Conservation (phyloP, 2,888 invertebrate species). For the Argyresthia albistria region DNA sequence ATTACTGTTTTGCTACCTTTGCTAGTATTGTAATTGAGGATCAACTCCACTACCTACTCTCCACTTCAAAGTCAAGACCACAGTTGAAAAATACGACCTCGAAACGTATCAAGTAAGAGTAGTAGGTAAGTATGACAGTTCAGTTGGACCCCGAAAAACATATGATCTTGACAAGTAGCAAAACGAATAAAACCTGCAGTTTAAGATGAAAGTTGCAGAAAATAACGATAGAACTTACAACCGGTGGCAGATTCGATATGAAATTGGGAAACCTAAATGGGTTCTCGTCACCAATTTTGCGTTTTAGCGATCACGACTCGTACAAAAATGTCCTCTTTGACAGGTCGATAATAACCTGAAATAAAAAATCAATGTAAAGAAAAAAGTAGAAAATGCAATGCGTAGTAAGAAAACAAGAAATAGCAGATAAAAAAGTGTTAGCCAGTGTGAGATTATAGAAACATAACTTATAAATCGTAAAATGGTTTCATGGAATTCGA, state of each 20-base stretch:
- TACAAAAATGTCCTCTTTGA: conserved; percentile 66
- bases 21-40: too few relatives aligned
- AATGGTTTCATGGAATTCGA: too few relatives aligned
- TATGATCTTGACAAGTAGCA: not conserved
- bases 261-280: conserved; percentile 69
- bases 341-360: conserved; percentile 71
- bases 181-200: not conserved
- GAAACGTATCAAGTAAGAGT: not conserved
- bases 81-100: too few relatives aligned
- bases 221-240: conserved; percentile 40
- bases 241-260: conserved; percentile 70
- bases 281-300: conserved; percentile 72
- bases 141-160: not conserved
- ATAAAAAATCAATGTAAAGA: conserved; percentile 62
- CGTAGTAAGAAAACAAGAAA: too few relatives aligned
- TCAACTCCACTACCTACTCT: too few relatives aligned
- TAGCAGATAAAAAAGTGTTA: too few relatives aligned
- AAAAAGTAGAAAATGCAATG: conserved; percentile 6
- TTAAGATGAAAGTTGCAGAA: not conserved
- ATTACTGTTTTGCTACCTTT: too few relatives aligned
- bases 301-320: conserved; percentile 53
- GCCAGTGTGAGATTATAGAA: too few relatives aligned
- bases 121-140: not conserved
- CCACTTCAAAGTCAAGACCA: too few relatives aligned
- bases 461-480: too few relatives aligned